A percentile compares a stretch with the other conserved stretches of the same genome.
Conservation (phyloP, 2,113 vertebrate species). For the Columbina picui region DNA sequence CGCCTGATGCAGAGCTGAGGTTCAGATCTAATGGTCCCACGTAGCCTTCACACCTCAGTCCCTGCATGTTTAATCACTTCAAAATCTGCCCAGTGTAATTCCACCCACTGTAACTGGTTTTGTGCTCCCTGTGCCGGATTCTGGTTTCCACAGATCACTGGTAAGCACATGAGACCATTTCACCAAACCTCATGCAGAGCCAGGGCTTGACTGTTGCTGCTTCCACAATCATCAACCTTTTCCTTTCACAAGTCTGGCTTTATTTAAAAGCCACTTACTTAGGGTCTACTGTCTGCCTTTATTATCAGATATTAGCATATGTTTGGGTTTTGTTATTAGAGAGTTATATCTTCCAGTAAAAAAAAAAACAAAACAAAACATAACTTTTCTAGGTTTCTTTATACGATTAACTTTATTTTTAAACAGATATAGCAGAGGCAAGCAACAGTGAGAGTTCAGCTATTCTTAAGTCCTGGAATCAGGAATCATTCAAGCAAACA, state of each 20-base stretch:
- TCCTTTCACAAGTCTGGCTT: background rate
- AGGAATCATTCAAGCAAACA: conserved; percentile 57
- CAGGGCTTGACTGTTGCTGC: rapidly evolving
- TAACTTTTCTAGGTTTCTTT: background rate
- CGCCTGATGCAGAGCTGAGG: rapidly evolving
- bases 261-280: background rate
- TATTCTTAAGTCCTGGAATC: conserved; percentile 12
- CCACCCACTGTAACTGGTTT: rapidly evolving
- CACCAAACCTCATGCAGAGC: rapidly evolving
- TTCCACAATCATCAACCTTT: background rate
- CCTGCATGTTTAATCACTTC: background rate
- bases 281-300: background rate
- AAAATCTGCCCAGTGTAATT: background rate
- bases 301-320: background rate
- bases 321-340: background rate
- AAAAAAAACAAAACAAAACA: background rate
- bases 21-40: background rate
- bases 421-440: background rate
- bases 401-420: background rate
- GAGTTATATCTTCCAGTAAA: background rate
- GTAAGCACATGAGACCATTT: rapidly evolving
- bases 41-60: rapidly evolving
- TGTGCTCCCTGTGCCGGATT: background rate
- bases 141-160: background rate
- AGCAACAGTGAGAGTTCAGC: background rate